These are phyloP conservation scores for Drosophila macrospina DNA, from an alignment of 2,888 invertebrate genomes.

Conservation along the genomic window DNA sequence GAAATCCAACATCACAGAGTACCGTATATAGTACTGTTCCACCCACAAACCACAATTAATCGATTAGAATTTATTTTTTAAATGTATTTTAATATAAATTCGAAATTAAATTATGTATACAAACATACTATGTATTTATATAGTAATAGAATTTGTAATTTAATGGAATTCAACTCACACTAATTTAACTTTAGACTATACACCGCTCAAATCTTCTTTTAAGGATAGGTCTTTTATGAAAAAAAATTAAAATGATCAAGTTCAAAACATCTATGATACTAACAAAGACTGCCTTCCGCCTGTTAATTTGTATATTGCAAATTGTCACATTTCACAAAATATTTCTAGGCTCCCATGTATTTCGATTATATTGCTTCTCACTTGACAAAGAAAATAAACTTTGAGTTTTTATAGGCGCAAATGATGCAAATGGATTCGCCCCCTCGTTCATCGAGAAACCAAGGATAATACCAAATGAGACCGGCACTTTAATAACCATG, in stretches of 20 bases:
- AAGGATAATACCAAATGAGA: slow-evolving; percentile 98
- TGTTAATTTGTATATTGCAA: too few species aligned
- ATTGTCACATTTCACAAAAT: too few species aligned
- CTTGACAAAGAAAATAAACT: too few species aligned
- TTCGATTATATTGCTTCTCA: not conserved
- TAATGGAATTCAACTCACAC: not conserved
- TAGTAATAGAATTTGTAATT: not conserved
- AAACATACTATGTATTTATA: not conserved
- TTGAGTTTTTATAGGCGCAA: slow-evolving; percentile 89
- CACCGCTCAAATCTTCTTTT: too few species aligned
- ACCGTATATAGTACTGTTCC: not conserved
- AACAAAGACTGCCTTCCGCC: not conserved
- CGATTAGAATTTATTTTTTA: not conserved
- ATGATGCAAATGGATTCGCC: slow-evolving; percentile 94
- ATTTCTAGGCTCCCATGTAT: not conserved
- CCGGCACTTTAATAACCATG: slow-evolving; percentile 98
- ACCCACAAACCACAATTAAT: slow-evolving; percentile 2
- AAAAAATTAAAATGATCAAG: too few species aligned
- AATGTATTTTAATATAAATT: slow-evolving; percentile 1
- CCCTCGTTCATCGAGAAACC: slow-evolving; percentile 99
- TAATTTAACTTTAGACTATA: not conserved
- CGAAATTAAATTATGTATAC: not conserved
- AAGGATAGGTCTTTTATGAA: too few species aligned
- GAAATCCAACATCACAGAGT: not conserved
- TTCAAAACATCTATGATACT: not conserved